These are phyloP conservation scores for Rhinogobius similis DNA, from an alignment of 2,113 vertebrate species.

Conservation along the genomic window DNA sequence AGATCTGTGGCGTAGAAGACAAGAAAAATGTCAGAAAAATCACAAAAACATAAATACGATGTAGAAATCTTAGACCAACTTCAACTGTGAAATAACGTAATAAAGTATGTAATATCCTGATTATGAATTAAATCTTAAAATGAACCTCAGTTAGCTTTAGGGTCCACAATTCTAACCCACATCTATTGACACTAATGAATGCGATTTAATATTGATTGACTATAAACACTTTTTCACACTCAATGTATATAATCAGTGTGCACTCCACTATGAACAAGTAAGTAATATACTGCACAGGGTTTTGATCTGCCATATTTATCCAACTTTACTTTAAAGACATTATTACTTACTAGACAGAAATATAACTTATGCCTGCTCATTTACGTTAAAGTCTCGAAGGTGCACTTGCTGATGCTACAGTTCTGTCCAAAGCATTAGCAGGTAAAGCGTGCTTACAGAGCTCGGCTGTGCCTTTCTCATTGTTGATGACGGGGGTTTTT, in stretches of 20 bases:
- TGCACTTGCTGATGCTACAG: constrained; percentile 18
- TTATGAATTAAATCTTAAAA: no score
- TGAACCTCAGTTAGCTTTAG: no score
- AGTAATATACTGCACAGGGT: not conserved
- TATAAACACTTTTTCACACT: not conserved
- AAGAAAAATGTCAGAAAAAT: not conserved
- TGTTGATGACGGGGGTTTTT: constrained; percentile 84
- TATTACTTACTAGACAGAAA: not conserved
- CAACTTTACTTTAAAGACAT: not conserved
- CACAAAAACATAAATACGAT: not conserved
- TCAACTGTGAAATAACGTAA: not conserved
- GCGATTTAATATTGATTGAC: no score
- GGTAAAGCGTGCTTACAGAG: constrained; percentile 80
- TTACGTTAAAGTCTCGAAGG: not conserved
- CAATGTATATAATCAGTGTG: not conserved
- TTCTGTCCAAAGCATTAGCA: constrained; percentile 7
- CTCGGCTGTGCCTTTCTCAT: constrained; percentile 87
- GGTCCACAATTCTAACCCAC: no score
- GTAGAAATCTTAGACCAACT: not conserved
- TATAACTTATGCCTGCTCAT: not conserved
- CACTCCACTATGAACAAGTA: not conserved
- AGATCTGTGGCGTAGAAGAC: constrained; percentile 76
- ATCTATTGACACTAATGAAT: no score
- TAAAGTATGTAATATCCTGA: not conserved
- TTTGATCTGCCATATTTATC: not conserved